Evolutionary conservation across 2,888 invertebrate genomes (phyloP).

Genomic region (Megaustenia siamemsis): DNA sequence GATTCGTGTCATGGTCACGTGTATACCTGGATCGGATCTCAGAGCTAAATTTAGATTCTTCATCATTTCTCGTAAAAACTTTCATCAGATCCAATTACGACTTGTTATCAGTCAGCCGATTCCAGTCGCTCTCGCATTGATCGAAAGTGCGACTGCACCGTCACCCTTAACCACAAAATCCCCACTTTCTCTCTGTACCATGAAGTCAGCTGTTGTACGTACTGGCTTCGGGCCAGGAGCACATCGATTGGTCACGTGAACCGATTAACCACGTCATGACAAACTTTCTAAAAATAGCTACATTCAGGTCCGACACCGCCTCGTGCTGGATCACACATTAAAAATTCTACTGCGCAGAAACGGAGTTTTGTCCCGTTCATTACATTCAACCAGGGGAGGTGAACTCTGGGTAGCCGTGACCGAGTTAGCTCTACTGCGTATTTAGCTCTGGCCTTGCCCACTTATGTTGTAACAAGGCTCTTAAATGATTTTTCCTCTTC

Average conservation of each 20-base stretch:
- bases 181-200: background rate
- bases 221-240: background rate
- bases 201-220: constrained; percentile 25
- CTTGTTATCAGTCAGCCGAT: too few species aligned
- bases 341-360: constrained; percentile 23
- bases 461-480: too few species aligned
- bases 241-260: constrained; percentile 16
- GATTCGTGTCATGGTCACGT: too few species aligned
- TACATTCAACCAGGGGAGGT: too few species aligned
- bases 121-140: background rate
- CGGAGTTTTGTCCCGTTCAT: too few species aligned
- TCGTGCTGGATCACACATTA: background rate
- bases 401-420: background rate
- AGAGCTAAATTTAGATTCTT: too few species aligned
- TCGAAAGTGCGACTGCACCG: background rate
- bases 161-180: background rate
- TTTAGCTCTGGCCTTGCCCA: background rate
- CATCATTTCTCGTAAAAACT: too few species aligned
- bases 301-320: too few species aligned
- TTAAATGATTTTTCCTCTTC: too few species aligned
- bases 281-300: constrained; percentile 15
- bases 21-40: too few species aligned
- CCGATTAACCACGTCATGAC: background rate
- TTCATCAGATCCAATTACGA: too few species aligned
- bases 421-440: constrained; percentile 7